Evolutionary conservation across 2,888 invertebrate species (phyloP), one percentile per base, ranked within the genome.

Genomic region (Trimorus sp.): DNA sequence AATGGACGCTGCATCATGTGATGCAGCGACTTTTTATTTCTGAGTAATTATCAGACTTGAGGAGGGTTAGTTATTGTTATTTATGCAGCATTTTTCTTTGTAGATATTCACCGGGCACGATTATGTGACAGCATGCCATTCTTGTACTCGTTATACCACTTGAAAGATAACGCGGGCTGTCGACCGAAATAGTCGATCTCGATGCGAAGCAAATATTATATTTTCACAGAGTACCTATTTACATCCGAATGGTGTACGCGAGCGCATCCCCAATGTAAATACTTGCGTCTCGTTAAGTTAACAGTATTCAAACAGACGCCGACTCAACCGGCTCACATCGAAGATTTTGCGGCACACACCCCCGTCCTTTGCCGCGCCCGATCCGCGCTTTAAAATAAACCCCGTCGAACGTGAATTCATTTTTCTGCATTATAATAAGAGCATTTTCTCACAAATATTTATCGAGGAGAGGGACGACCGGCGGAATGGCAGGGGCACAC

Each of bases 201-300:
- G 73, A 79, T 79, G 70, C 71, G 81, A 71, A 65, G 83, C 76
- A 82, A 84, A 84, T 79, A 84, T 79, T 84, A 80, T 83, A 84
- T 83, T 82, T 83, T 80, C 84, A 71, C 81, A 70, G 82, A 77
- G 80, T 83, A 83, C 76, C 80, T 82, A 83, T 84, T 84, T 83
- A 83, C 84, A 84, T 83, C 81, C 74, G 81, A 83, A 84, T 83
- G 70, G 73, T 83, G 83, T 81, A 75, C 66, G 79, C 79, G 79
- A 80, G 84, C 83, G 78, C 81, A 86, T 87, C 85, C 85, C 85
- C 80, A 83, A 82, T 84, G 87, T 84, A 88, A 88, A 88, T 88
- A 88, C 87, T 88, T 86, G 86, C 86, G 85, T 87, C 86, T 88
- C 87, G 88, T 88, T 88, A 88, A 86, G 86, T 83, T 87, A 88